These are phyloP conservation scores for Anniella stebbinsi DNA, from an alignment of 2,797 vertebrate genomes.

Conservation along the genomic window DNA sequence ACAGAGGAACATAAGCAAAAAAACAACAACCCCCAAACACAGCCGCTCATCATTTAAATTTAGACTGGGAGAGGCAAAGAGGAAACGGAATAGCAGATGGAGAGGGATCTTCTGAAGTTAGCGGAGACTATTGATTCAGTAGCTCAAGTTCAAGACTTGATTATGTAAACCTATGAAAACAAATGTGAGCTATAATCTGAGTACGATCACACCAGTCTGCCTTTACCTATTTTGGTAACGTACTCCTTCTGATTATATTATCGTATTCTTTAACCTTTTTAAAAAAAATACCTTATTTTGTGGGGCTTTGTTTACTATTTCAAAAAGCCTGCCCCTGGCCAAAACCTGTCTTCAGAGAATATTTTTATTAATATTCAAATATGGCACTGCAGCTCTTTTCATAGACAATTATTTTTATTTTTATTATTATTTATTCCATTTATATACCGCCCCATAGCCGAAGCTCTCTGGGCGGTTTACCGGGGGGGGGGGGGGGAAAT, in stretches of 20 bases:
- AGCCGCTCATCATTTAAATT: background rate
- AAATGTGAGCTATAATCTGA: background rate
- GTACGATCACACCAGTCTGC: background rate
- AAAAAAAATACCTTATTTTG: background rate
- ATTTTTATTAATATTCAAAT: background rate
- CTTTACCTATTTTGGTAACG: conserved; percentile 21
- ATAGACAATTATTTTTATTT: no score
- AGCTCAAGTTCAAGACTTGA: background rate
- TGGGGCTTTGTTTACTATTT: background rate
- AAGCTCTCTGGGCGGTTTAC: no score
- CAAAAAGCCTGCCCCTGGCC: background rate
- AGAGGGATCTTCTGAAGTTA: background rate
- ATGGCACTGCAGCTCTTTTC: background rate
- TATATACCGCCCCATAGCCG: no score
- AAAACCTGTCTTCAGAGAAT: conserved; percentile 5
- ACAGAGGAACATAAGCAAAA: background rate
- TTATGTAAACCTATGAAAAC: conserved; percentile 15
- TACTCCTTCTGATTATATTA: background rate
- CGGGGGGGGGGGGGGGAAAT: no score
- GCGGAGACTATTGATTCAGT: background rate
- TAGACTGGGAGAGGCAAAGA: background rate
- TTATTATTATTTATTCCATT: no score
- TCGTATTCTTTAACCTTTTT: background rate
- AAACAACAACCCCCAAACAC: no score
- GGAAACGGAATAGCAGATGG: background rate